Evolutionary conservation across 2,797 vertebrate species (phyloP).

Genomic region (Pyrocephalus nanus): DNA sequence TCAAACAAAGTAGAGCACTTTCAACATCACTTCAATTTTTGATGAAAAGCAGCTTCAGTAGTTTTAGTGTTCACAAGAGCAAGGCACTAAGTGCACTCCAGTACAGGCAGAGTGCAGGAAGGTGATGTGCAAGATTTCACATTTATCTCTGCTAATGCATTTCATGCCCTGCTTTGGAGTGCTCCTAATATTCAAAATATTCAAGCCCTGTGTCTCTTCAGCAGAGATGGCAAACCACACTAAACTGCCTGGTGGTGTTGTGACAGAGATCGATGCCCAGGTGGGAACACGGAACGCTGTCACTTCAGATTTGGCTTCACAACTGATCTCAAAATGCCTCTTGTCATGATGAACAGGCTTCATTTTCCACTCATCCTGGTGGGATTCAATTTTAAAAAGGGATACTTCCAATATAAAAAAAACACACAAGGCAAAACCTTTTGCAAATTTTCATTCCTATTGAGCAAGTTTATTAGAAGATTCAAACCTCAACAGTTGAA

Average conservation of each 20-base stretch:
- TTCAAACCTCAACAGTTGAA: neutral
- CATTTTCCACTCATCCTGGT: neutral
- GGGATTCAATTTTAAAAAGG: neutral
- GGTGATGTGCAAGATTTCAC: neutral
- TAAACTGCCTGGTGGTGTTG: neutral
- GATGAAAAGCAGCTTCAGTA: neutral
- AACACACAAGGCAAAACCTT: neutral
- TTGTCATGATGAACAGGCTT: neutral
- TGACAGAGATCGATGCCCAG: neutral
- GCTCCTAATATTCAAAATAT: neutral
- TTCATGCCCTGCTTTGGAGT: neutral
- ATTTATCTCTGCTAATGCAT: neutral
- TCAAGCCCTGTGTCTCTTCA: neutral
- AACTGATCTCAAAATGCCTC: neutral
- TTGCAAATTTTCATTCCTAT: neutral
- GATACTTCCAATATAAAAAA: neutral
- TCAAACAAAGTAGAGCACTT: neutral
- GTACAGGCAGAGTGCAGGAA: neutral
- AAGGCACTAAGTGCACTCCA: neutral
- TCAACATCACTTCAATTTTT: neutral
- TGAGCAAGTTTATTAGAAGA: neutral
- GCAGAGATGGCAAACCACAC: neutral
- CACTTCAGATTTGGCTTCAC: neutral
- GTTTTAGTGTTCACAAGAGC: neutral
- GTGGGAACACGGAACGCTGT: accelerated